Conservation (phyloP, 2,888 invertebrate species). For the Chalcosyrphus nemorum region DNA sequence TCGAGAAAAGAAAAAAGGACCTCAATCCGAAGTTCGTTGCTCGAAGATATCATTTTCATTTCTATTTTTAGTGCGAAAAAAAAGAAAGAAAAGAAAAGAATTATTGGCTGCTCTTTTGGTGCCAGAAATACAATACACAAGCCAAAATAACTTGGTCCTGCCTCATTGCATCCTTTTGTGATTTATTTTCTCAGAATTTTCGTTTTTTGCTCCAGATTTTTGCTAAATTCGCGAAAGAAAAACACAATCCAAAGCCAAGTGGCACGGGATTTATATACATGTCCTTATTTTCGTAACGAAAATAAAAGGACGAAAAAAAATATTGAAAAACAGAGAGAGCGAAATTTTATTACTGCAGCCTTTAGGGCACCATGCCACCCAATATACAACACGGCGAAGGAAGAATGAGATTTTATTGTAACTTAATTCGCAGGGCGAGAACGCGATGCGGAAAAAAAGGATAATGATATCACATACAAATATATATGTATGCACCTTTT, state of each 20-base stretch:
- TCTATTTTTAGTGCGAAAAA: conserved; percentile 1
- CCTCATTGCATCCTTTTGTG: not conserved
- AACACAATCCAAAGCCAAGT: not conserved
- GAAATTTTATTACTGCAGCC: conserved; percentile 27
- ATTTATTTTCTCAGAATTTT: not conserved
- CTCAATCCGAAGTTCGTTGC: not conserved
- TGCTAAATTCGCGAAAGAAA: not conserved
- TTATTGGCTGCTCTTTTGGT: conserved; percentile 3
- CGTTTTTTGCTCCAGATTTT: not conserved
- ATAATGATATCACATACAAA: conserved; percentile 15
- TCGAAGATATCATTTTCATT: not conserved
- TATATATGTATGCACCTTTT: not conserved
- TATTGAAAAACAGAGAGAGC: conserved; percentile 4
- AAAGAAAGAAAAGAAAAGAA: no score
- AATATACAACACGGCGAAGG: not conserved
- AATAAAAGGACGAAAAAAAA: not conserved
- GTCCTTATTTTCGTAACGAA: not conserved
- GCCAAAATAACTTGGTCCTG: not conserved
- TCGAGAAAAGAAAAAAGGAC: not conserved
- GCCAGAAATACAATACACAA: not conserved
- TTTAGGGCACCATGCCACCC: conserved; percentile 22
- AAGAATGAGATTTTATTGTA: conserved; percentile 5
- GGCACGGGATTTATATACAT: not conserved
- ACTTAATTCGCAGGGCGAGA: not conserved
- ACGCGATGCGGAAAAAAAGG: not conserved